Evolutionary conservation across 1,140 invertebrate species (phyloP), one percentile per base, ranked within the genome.

Genomic region (Pygmarrhopalites habei): DNA sequence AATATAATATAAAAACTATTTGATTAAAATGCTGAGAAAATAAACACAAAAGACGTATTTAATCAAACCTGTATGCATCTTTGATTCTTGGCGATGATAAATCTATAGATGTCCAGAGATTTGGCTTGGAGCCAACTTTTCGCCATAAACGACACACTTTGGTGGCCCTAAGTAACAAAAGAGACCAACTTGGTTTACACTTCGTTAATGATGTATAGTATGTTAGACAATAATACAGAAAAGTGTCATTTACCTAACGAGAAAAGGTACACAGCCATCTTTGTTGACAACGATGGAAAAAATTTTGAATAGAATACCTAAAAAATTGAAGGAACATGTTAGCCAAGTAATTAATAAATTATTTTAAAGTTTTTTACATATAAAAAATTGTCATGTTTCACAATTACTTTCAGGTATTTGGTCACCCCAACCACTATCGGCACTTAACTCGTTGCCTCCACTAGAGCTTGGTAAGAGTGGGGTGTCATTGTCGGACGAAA

Each of bases 121-220:
- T 75, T 1, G 86, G 82, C 44, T 79, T 78, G 28, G 80, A 75
- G 25, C 86, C 84, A 12, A 87, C 82, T 68, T 81, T 79, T 47
- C 83, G 76, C 88, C 88, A 92, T 51, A 85, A 73, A 60, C 81
- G 81, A 76, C 88, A 90, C 12, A 90, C 88, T 73, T 81, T 81
- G 49, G 83, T 81, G 71, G 88, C 80, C 72, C 86, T 87, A 75
- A 72, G 19, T 29, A 58, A 21, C 23, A 43, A 4, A 21, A 23
- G 5, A 23, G 39, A 10, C 39, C 39, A 41, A 12, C 10, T 41
- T 41, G 39, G n/a, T 32, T n/a, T n/a, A n/a, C 35, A 32, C 7
- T 35, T 49, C 35, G 19, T 41, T 26, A 56, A 32, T 25, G 15
- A 25, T 14, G 15, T 65, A 68, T 53, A 30, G 35, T 51, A 25